phyloP scores from a whole-genome alignment of 2,113 vertebrate species.

The Catagonus wagneri region DNA sequence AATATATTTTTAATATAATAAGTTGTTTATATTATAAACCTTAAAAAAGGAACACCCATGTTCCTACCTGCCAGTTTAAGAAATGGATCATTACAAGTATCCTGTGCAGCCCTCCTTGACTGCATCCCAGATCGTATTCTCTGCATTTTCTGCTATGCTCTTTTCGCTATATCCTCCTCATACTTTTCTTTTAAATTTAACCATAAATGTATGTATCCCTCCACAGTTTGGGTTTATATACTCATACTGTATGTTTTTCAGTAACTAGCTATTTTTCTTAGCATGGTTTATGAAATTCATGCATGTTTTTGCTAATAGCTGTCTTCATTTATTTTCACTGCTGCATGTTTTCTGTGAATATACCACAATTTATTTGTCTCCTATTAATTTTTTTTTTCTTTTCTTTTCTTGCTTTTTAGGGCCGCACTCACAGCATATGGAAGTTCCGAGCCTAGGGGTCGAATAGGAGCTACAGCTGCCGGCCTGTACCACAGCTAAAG shows the following conservation, averaged over 20 bases:
- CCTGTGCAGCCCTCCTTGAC: neutral
- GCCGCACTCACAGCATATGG: no score
- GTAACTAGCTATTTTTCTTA: neutral
- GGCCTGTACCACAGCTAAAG: no score
- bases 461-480: no score
- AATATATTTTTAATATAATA: conserved; percentile 15
- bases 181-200: conserved; percentile 7
- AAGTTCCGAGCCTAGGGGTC: no score
- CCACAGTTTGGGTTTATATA: neutral
- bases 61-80: neutral
- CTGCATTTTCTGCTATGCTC: neutral
- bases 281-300: neutral
- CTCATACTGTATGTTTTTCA: neutral
- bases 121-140: neutral
- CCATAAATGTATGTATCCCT: neutral
- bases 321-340: conserved; percentile 51
- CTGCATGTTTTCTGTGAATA: neutral
- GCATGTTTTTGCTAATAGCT: neutral
- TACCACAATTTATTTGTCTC: conserved; percentile 12
- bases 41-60: neutral
- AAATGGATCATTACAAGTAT: conserved; percentile 3
- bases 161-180: neutral
- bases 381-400: neutral
- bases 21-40: neutral
- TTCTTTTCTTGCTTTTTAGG: no score